Conservation (phyloP, 30 jellyfish, hydroid and myxozoan genomes). For the Sanderia malayensis region DNA sequence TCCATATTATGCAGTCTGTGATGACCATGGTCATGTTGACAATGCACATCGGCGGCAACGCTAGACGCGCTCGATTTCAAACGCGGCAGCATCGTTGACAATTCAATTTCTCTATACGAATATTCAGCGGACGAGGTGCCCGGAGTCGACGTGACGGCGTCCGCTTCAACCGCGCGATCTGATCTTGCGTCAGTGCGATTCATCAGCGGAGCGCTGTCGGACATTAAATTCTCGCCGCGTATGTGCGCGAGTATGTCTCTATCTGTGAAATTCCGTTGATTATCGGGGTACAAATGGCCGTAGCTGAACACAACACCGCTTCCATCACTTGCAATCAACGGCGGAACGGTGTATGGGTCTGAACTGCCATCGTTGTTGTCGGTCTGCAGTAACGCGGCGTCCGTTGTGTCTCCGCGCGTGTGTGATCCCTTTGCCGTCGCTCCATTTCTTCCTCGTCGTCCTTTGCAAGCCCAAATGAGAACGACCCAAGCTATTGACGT, state of each 20-base stretch:
- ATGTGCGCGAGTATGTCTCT: conserved; percentile 50
- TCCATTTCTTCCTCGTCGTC: conserved; percentile 61
- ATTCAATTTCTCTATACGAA: background rate
- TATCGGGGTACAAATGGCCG: conserved; percentile 61
- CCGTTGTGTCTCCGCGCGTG: background rate
- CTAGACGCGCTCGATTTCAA: background rate
- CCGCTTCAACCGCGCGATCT: conserved; percentile 8
- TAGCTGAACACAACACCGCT: conserved; percentile 60
- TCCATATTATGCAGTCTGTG: conserved; percentile 5
- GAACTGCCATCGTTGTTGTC: background rate
- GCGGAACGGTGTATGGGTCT: conserved; percentile 57
- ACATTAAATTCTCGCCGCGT: conserved; percentile 40
- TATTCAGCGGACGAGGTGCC: background rate
- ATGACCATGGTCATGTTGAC: conserved; percentile 8
- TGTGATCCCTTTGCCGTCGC: conserved; percentile 17
- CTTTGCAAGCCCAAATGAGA: conserved; percentile 71
- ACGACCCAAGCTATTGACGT: conserved; percentile 84
- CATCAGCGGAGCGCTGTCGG: conserved; percentile 55
- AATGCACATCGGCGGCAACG: background rate
- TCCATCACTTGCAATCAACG: conserved; percentile 51
- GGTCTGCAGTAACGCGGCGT: background rate
- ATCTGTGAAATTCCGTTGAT: conserved; percentile 53
- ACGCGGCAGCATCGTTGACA: background rate
- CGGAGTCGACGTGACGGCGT: background rate
- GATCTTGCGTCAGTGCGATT: background rate